Base-by-base conservation (phyloP, 2,888 invertebrate genomes). In the Clistopyga incitator region DNA sequence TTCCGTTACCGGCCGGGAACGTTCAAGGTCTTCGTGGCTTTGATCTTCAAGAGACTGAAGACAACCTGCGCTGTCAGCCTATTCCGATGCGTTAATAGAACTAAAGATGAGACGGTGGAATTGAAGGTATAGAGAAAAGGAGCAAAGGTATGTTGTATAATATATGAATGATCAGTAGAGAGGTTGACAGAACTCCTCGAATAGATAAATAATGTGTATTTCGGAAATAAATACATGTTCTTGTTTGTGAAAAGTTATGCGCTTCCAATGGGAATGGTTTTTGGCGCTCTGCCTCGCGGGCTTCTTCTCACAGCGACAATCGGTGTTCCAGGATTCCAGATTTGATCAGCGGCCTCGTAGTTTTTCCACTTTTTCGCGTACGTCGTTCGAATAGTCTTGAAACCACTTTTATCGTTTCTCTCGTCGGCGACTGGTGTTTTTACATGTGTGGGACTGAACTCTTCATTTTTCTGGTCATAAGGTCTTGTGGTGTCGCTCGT, bases 321-420 rank as follows among this genome's bases (percentile, higher is more conserved):
- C 38, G 78, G 78, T 72, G 65, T 56, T 50, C 86, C 85, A 29
- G 85, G 59, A 84, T 93, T 88, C 94, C 89, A 79, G 42, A 85
- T 81, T 34, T 72, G 56, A 81, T 84, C 81, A 2, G 86, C 74
- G 56, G 81, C 76, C 80, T 89, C 85, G 64, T 90, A 90, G 80
- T 88, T 89, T 52, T 81, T 86, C 89, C 89, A 89, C 64, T 86
- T 81, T 47, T 64, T 85, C 0, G 88, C 88, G 65, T 90, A 89
- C 68, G 86, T 84, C 2, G 86, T 80, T 18, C 87, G 88, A 74
- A 86, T 52, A 0, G 78, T 67, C 52, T 72, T 82, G 6, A 78
- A 54, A 18, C 38, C 52, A 42, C 10, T 64, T 59, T 45, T 6
- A 56, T 77, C 42, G 47, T 70, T 70, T 50, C 23, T 74, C 15